Base-by-base conservation (phyloP, 2,888 invertebrate species). In the Oithona nana region DNA sequence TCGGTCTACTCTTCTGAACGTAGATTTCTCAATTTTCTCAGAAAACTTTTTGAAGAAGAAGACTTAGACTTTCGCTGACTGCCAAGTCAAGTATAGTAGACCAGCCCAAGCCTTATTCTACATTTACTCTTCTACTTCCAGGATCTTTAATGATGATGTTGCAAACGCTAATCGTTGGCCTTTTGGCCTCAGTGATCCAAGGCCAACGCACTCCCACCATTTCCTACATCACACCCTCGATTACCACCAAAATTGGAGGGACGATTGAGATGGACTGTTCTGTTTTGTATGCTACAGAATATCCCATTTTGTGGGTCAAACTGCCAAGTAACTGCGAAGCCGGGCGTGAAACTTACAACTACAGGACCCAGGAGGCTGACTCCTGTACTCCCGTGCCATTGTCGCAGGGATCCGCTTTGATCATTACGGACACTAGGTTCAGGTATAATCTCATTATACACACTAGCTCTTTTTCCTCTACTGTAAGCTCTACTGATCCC, bases 211-310 rank as follows among this genome's bases (percentile, higher is more conserved):
- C 65, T 16, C 67, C 67, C 1, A 65, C 66, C 51, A 67, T 67
- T 30, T 65, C 90, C 0, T 87, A 88, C 70, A 88, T 92, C 67
- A 86, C 89, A 0, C 52, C 61, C n/a, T 24, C 28, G 20, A 51
- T 61, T 54, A 29, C 54, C 4, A 61, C 52, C 28, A 30, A 48
- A 49, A 89, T 92, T 64, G 90, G 92, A 1, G 86, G 86, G 4
- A 83, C 85, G 4, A 88, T 87, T 0, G 88, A 90, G 70, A 75
- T 92, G 67, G 83, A 83, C 65, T 92, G 92, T 71, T 88, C 88
- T 0, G 88, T 92, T 0, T 88, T 89, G 69, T 89, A 90, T 71
- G 84, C 85, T 1, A 81, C 83, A 67, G 88, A 89, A 64, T 92
- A 86, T 72, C 85, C 89, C 0, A 86, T 92, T 11, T 74, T 89